Evolutionary conservation across 2,888 invertebrate species (phyloP).

Genomic region (Odontothrips loti): DNA sequence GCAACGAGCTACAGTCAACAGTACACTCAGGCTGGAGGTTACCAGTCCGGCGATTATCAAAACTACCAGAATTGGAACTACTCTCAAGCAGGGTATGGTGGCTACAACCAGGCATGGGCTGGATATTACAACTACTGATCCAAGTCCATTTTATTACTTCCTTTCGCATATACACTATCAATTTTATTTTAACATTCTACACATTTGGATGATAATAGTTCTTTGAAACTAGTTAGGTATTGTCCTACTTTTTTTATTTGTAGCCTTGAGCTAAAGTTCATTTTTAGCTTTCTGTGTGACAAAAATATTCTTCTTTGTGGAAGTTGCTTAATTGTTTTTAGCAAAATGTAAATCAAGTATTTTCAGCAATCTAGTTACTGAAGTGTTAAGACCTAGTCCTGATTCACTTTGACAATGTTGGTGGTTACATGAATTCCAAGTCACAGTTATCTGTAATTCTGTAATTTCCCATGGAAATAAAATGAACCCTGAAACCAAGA

Average conservation of each 20-base stretch:
- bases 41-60: slow-evolving; percentile 48
- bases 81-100: slow-evolving; percentile 53
- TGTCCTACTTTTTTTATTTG: background rate
- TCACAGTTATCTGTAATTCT: background rate
- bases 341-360: background rate
- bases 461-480: background rate
- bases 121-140: slow-evolving; percentile 50
- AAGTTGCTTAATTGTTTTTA: slow-evolving; percentile 5
- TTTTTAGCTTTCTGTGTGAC: background rate
- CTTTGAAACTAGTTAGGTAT: background rate
- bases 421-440: background rate
- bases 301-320: slow-evolving; percentile 34
- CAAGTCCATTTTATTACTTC: slow-evolving; percentile 40
- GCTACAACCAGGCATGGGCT: slow-evolving; percentile 57
- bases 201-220: background rate
- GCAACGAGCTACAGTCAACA: slow-evolving; percentile 42
- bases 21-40: slow-evolving; percentile 54
- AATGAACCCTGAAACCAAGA: background rate
- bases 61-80: slow-evolving; percentile 59
- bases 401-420: slow-evolving; percentile 8
- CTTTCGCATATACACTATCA: slow-evolving; percentile 30
- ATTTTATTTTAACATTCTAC: slow-evolving; percentile 28
- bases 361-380: slow-evolving; percentile 14
- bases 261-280: background rate
- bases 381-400: slow-evolving; percentile 11